Evolutionary conservation across 2,888 invertebrate genomes (phyloP), one percentile per base, ranked within the genome.

Genomic region (Iphiclides podalirius): DNA sequence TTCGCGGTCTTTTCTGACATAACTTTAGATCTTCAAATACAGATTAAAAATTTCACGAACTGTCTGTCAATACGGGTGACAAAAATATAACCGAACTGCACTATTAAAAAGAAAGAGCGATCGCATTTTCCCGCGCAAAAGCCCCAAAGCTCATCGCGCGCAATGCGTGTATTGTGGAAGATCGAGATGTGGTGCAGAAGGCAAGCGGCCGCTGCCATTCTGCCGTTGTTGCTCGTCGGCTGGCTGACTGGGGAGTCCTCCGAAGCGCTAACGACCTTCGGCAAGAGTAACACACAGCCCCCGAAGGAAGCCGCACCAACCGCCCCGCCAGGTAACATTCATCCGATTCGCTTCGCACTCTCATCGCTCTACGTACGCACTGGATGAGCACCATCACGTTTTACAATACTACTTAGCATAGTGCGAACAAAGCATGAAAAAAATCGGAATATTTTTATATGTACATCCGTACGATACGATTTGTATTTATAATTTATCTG

Each of bases 211-310:
- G 76, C 80, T 35, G 81, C 74, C 55, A 76, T 86, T 16, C 67
- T 88, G 64, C 73, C 79, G 31, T 52, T 88, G 23, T 64, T 88
- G 28, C 67, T 89, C 20, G 67, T 70, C 23, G 78, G 79, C 0
- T 89, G 85, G 81, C 68, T 85, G 44, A 80, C 82, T 0, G 85
- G 90, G 0, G 79, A 86, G 37, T 80, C 84, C 6, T 90, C 92
- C 1, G 90, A 92, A 62, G 93, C 93, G 0, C 78, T 93, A 51
- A 93, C 93, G 0, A 92, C 93, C 12, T 93, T 93, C 60, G 93
- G 93, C 34, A 93, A 93, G 75, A 91, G 91, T 52, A 91, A 89
- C 65, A 90, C 92, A 9, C 89, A 88, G 60, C 84, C 90, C 23
- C 90, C 91, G 7, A 91, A 90, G 52, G 80, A 81, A 33, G 83